A percentile compares a stretch with the other conserved stretches of the same genome.
phyloP scores from a whole-genome alignment of 2,888 invertebrate genomes.

The Drosophila robusta region DNA sequence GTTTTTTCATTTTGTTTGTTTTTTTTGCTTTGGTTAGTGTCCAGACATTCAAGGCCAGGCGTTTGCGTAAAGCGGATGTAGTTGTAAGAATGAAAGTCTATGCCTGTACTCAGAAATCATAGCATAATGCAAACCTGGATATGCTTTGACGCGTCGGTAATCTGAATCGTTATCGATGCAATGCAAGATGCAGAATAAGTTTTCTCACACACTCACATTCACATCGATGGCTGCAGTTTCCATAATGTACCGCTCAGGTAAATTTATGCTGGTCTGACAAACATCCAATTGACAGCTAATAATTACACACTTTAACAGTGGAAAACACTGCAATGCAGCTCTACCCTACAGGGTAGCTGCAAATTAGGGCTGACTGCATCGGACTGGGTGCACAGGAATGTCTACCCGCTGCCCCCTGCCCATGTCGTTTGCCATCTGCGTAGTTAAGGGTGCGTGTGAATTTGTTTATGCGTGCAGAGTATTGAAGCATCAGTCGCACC shows the following conservation, averaged over 20 bases:
- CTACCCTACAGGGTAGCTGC: not conserved
- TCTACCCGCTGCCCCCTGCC: slow-evolving; percentile 7
- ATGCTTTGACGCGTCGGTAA: not conserved
- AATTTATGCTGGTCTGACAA: slow-evolving; percentile 61
- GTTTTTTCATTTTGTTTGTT: slow-evolving; percentile 35
- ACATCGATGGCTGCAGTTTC: slow-evolving; percentile 30
- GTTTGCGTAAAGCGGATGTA: slow-evolving; percentile 1
- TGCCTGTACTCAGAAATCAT: no score
- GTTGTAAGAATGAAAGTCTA: slow-evolving; percentile 11
- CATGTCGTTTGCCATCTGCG: not conserved
- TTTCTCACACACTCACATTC: slow-evolving; percentile 39
- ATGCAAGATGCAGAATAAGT: slow-evolving; percentile 13
- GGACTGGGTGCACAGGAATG: slow-evolving; percentile 57
- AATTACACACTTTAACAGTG: slow-evolving; percentile 61
- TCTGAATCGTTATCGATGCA: not conserved
- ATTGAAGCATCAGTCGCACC: not conserved
- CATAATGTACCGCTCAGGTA: slow-evolving; percentile 46
- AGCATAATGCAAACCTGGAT: not conserved
- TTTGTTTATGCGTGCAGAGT: slow-evolving; percentile 32
- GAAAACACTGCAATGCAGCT: slow-evolving; percentile 26
- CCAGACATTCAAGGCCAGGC: not conserved
- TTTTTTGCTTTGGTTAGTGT: slow-evolving; percentile 44
- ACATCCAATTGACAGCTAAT: slow-evolving; percentile 79
- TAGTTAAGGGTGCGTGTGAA: slow-evolving; percentile 74
- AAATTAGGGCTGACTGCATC: slow-evolving; percentile 33